Evolutionary conservation across 2,113 vertebrate genomes (phyloP).

Genomic region (Spea multiplicata): DNA sequence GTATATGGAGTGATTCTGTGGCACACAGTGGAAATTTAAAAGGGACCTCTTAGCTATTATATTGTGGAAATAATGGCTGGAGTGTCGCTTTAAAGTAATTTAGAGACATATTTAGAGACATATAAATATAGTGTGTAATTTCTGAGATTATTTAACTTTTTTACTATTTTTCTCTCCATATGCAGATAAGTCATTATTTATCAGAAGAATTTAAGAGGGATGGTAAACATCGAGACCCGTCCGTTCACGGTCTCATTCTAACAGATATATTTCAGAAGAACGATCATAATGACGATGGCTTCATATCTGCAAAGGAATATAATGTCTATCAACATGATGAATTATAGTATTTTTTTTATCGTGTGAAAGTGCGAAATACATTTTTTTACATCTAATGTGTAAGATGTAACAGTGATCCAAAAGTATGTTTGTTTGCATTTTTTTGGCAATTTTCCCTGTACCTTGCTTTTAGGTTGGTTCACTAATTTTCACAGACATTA

Average conservation of each 20-base stretch:
- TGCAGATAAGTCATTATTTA: constrained; percentile 81
- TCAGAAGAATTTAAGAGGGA: constrained; percentile 81
- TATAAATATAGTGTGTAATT: too few relatives aligned
- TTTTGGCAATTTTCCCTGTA: not conserved
- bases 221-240: constrained; percentile 71
- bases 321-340: constrained; percentile 91
- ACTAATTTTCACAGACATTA: too few relatives aligned
- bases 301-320: constrained; percentile 88
- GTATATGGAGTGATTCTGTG: too few relatives aligned
- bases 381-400: not conserved
- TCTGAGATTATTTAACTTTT: too few relatives aligned
- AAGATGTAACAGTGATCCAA: not conserved
- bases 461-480: too few relatives aligned
- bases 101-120: too few relatives aligned
- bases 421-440: not conserved
- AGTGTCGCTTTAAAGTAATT: too few relatives aligned
- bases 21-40: too few relatives aligned
- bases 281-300: constrained; percentile 79
- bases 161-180: constrained; percentile 8
- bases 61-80: too few relatives aligned
- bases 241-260: constrained; percentile 79
- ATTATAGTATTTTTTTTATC: constrained; percentile 65
- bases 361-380: not conserved
- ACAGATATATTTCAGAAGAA: constrained; percentile 87
- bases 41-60: too few relatives aligned